Evolutionary conservation across 2,888 invertebrate genomes (phyloP), one percentile per base, ranked within the genome.

Genomic region (Lamellibrachia columna): DNA sequence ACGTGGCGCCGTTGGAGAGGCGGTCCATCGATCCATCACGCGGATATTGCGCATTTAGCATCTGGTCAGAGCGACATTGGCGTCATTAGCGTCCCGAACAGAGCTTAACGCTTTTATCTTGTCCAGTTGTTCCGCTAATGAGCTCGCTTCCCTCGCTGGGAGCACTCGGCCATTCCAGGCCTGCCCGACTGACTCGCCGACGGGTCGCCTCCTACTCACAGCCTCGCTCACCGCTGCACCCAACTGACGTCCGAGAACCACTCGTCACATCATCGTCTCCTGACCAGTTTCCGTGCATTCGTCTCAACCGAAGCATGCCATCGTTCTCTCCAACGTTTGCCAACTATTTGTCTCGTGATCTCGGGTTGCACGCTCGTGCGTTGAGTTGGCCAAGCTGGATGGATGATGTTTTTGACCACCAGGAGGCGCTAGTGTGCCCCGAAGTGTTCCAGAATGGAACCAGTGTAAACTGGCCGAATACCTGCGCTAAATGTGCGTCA

Each of bases 71-170:
- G 75, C 75, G 75, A 75, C 75, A 22, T 75, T n/a, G 75, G n/a
- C 75, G 75, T 75, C 75, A 75, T 75, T 75, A 75, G 75, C 75
- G 75, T 75, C 75, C 75, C 75, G 75, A 75, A 75, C 75, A 75
- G 75, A 75, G 75, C 75, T 75, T 75, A 75, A 75, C 22, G 75
- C 75, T 75, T 75, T 75, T 75, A 75, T 75, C 75, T 75, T n/a
- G 75, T 75, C 75, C 75, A 75, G 75, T 75, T 75, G 75, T 75
- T 75, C 75, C 22, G 75, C 75, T 75, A 75, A 75, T 75, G 75
- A 75, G 75, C n/a, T 75, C n/a, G 75, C 75, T 9, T 75, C 22
- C 75, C 75, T 22, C 15, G n/a, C 75, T 75, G 75, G 22, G 75
- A 75, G 75, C 22, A 22, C 75, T 22, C 75, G 75, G 75, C 75